These are phyloP conservation scores for Drosophila suboccidentalis DNA, from an alignment of 2,888 invertebrate species.

Conservation along the genomic window DNA sequence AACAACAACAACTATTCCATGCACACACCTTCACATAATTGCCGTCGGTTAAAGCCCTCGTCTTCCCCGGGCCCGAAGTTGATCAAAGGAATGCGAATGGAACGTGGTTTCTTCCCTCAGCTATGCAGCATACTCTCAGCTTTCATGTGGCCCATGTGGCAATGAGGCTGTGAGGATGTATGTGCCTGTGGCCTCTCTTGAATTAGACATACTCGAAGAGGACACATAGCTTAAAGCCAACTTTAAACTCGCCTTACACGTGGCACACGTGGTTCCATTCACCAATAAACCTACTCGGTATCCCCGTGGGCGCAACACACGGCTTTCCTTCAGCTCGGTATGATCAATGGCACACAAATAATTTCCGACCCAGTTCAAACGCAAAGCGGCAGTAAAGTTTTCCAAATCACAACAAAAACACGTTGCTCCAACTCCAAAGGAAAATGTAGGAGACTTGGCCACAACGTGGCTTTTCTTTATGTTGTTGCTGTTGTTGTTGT, in stretches of 20 bases:
- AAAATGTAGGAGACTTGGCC: constrained; percentile 16
- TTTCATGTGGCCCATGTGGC: constrained; percentile 36
- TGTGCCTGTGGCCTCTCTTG: constrained; percentile 4
- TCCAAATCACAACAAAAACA: constrained; percentile 69
- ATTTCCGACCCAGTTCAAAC: constrained; percentile 42
- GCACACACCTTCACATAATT: constrained; percentile 37
- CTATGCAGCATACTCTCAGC: constrained; percentile 49
- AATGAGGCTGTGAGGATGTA: neutral
- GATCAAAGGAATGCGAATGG: constrained; percentile 67
- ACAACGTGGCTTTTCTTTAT: constrained; percentile 23
- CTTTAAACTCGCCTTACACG: constrained; percentile 47
- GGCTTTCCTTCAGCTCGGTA: constrained; percentile 13
- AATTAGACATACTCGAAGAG: constrained; percentile 21
- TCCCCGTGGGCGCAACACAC: constrained; percentile 7
- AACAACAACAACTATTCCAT: neutral
- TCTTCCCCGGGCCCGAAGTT: constrained; percentile 31
- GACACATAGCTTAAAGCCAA: constrained; percentile 30
- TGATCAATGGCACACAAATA: constrained; percentile 56
- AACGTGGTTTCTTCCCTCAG: constrained; percentile 31
- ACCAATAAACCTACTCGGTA: constrained; percentile 5
- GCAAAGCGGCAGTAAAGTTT: constrained; percentile 27
- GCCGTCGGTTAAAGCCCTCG: constrained; percentile 29
- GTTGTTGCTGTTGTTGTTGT: neutral
- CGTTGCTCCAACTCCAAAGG: constrained; percentile 23
- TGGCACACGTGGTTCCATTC: constrained; percentile 22